These are phyloP conservation scores for Lycocerus yunnanus DNA, from an alignment of 2,888 invertebrate species.

Conservation along the genomic window DNA sequence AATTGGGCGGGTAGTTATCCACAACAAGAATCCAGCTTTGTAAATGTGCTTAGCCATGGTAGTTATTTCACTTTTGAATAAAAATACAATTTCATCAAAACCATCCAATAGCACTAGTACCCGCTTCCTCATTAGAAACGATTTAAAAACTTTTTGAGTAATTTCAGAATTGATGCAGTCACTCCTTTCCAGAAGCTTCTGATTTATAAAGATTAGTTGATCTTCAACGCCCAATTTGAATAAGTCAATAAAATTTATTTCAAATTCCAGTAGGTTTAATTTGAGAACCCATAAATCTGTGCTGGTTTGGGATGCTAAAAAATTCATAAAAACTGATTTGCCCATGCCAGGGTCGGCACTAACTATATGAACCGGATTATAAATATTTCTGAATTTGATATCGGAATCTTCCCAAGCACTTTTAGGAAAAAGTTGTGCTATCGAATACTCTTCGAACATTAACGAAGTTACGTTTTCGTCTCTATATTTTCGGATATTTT, in stretches of 20 bases:
- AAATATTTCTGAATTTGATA: not conserved
- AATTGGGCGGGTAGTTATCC: slow-evolving; percentile 13
- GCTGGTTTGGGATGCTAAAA: not conserved
- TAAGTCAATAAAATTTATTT: not conserved
- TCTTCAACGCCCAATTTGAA: not conserved
- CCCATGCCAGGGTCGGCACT: slow-evolving; percentile 13
- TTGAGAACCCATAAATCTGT: slow-evolving; percentile 2
- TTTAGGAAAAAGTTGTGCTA: not conserved
- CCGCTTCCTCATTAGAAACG: not conserved
- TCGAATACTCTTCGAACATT: not conserved
- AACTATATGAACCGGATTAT: not conserved
- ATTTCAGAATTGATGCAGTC: not conserved
- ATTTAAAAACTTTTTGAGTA: not conserved
- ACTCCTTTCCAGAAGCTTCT: not conserved
- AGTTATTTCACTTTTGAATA: not conserved
- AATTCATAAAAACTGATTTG: slow-evolving; percentile 6
- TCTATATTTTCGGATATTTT: not conserved
- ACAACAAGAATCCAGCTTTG: not conserved
- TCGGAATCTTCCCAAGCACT: not conserved
- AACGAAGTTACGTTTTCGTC: not conserved
- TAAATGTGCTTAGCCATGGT: not conserved
- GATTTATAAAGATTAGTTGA: not conserved
- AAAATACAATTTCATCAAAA: slow-evolving; percentile 8
- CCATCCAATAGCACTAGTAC: slow-evolving; percentile 7
- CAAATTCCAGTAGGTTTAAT: slow-evolving; percentile 4